Percentiles rank a stretch among this genome's conserved stretches.
Conservation (phyloP, 2,113 vertebrate species). For the Barbus barbus region DNA sequence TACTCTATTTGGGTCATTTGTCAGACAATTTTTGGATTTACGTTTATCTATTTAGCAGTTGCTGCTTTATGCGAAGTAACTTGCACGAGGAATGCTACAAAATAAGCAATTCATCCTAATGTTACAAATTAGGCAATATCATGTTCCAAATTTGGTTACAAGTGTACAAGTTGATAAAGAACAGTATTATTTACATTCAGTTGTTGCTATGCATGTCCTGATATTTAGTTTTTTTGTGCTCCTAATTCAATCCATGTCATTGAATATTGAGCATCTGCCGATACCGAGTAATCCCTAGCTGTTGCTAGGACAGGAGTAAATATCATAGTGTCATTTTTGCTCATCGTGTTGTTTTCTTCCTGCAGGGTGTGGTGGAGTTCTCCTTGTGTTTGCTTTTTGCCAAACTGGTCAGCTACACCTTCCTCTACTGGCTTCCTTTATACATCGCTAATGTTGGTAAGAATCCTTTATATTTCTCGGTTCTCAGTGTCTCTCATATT, state of each 20-base stretch:
- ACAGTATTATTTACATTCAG: not conserved
- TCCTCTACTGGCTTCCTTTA: conserved; percentile 97
- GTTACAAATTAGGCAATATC: not conserved
- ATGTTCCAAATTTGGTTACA: not conserved
- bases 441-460: conserved; percentile 94
- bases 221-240: no score
- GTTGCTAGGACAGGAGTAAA: not conserved
- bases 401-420: conserved; percentile 98
- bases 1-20: not conserved
- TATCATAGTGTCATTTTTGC: not conserved
- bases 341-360: not conserved
- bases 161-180: not conserved
- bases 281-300: no score
- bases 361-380: conserved; percentile 93
- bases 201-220: not conserved
- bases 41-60: not conserved
- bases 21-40: not conserved
- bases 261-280: no score
- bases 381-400: conserved; percentile 95
- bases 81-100: not conserved
- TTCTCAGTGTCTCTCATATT: not conserved
- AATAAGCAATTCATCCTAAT: not conserved
- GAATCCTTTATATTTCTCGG: conserved; percentile 62
- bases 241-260: no score
- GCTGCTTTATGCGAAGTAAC: not conserved